Base-by-base conservation (phyloP, 2,797 vertebrate genomes). In the Platyrinchus mystaceus region DNA sequence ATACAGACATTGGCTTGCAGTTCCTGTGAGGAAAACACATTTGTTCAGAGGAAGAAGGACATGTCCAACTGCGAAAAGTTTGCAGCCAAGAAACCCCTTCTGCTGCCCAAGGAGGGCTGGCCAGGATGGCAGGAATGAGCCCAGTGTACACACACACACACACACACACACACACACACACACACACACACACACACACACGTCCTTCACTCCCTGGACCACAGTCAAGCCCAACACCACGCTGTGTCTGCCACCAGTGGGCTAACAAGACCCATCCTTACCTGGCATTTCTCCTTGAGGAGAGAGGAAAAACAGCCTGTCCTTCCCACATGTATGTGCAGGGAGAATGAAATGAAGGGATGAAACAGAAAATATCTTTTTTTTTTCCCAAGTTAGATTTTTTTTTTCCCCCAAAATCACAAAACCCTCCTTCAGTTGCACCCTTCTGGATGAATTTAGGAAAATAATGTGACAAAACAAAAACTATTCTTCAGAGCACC, bases 171-270 rank as follows among this genome's bases (percentile, higher is more conserved):
- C n/a, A n/a, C 43, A 43, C 43, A 19, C 41, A 43, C 41, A 43
- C 16, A 43, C 37, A 37, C 37, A 37, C 39, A 39, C 39, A 39
- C 43, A 43, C 43, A 43, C 18, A 43, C 41, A 43, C 43, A 20
- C 4, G 23, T 46, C 12, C 41, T 46, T 24, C 11, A 3, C 28
- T 62, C 27, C 27, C 71, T 37, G 47, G n/a, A 36, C 21, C 56
- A 0, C 49, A 53, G 13, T 3, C 0, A 7, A 90, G 63, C 28
- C 69, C 55, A 44, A 24, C 8, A 32, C 6, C 27, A 14, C 3
- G 1, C 30, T 53, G 30, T 24, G 21, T 28, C 52, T 58, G 24
- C 19, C 71, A 77, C 26, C 55, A 59, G 20, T 2, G 5, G 62
- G 21, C 20, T 44, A 50, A 37, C 17, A 39, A 62, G 8, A 18